A percentile compares a stretch with the other conserved stretches of the same genome.
These are phyloP conservation scores for Drosophila lutescens DNA, from an alignment of 2,888 invertebrate species.

Conservation along the genomic window DNA sequence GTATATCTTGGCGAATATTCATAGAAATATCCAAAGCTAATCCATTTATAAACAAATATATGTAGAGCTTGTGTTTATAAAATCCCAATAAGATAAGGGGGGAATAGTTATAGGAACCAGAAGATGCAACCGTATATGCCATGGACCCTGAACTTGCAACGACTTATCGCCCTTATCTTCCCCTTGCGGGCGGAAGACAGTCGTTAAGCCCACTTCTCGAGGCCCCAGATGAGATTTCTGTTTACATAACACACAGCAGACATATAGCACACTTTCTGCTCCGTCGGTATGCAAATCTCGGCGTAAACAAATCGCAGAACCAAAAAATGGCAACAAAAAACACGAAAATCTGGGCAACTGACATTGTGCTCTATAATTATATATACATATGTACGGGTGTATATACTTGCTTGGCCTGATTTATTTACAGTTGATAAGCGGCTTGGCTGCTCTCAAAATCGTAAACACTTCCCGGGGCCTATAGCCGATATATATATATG, in stretches of 20 bases:
- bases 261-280: not conserved
- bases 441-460: constrained; percentile 6
- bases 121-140: not conserved
- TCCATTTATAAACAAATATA: too few species aligned
- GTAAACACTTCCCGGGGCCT: constrained; percentile 20
- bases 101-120: too few species aligned
- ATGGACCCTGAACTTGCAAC: constrained; percentile 13
- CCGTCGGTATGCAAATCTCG: constrained; percentile 5
- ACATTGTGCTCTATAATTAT: constrained; percentile 21
- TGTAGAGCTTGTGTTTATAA: not conserved
- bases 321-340: not conserved
- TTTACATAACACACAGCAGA: constrained; percentile 13
- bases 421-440: constrained; percentile 37
- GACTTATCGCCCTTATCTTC: constrained; percentile 18
- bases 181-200: constrained; percentile 5
- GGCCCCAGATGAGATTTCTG: not conserved
- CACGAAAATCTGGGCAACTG: constrained; percentile 8
- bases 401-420: constrained; percentile 29
- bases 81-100: not conserved
- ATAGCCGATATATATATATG: not conserved
- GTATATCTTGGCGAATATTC: too few species aligned
- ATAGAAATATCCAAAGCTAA: too few species aligned
- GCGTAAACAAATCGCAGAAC: constrained; percentile 3
- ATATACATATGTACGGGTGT: not conserved
- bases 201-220: not conserved